phyloP scores from a whole-genome alignment of 2,888 invertebrate species.

The Acleris emargana region DNA sequence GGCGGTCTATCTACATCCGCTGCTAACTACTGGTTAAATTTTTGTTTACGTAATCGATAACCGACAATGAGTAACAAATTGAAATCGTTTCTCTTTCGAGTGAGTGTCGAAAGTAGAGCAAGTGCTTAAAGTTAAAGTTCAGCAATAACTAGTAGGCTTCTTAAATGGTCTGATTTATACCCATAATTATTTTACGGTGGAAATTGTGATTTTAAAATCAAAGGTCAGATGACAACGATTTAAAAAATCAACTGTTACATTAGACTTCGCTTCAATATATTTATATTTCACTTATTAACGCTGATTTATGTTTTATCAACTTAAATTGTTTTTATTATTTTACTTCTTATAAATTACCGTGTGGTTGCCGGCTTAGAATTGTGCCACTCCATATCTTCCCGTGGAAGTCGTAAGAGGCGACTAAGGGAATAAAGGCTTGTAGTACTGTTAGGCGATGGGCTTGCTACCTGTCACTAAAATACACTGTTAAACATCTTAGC shows the following conservation, averaged over 20 bases:
- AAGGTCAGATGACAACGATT: not conserved
- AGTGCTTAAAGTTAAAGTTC: conserved; percentile 36
- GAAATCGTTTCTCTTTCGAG: conserved; percentile 57
- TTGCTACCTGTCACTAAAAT: too few species aligned
- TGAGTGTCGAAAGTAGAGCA: conserved; percentile 42
- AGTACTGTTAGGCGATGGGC: too few species aligned
- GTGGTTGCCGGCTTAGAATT: too few species aligned
- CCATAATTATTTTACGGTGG: conserved; percentile 19
- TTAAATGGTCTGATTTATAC: conserved; percentile 34
- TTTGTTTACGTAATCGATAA: conserved; percentile 64
- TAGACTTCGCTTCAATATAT: too few species aligned
- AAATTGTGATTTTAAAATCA: conserved; percentile 24
- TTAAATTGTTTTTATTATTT: too few species aligned
- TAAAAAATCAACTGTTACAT: not conserved
- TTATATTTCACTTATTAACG: too few species aligned
- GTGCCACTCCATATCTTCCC: too few species aligned
- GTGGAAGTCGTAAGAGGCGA: too few species aligned
- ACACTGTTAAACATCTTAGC: too few species aligned
- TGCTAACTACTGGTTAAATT: conserved; percentile 65
- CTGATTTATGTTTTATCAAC: too few species aligned
- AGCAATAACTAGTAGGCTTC: conserved; percentile 34
- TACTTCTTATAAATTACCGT: too few species aligned
- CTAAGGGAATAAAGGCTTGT: too few species aligned
- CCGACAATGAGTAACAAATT: conserved; percentile 49
- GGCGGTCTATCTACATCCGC: conserved; percentile 47